Base-by-base conservation (phyloP, 2,113 vertebrate genomes). In the Caranx ignobilis region DNA sequence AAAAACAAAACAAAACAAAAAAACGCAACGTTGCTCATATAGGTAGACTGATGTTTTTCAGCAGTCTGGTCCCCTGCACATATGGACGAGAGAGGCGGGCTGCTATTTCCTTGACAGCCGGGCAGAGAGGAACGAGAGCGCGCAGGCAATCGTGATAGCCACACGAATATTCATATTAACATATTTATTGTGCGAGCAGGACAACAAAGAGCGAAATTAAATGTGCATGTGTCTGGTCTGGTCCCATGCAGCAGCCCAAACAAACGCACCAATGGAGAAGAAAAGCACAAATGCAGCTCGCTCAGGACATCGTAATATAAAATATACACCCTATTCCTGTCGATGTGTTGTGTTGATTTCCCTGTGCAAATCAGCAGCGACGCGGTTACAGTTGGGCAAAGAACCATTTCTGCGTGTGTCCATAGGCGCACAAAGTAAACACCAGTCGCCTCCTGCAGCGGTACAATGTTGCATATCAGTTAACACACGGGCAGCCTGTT, bases 51-150 rank as follows among this genome's bases (percentile, higher is more conserved):
- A 16, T 80, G 59, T 73, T 83, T 82, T 26, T 83, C 11, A 56
- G 61, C 78, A 57, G 82, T 54, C 77, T 85, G 68, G 11, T 63
- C 48, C 60, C 37, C 52, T 37, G 66, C 75, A 65, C 77, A 61
- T 72, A 80, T 72, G 82, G 78, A 75, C 72, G 34, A 26, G 87
- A 79, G 87, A 63, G 73, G 80, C 77, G 83, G 80, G 77, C 82
- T 88, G 90, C 79, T 82, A 86, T 90, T 92, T 90, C 88, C 81
- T 86, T 92, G 90, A 92, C 89, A 92, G 91, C 83, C 72, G 62
- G 52, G 41, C n/a, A 59, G 41, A 75, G 78, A 77, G 75, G 63
- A 45, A 60, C 79, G 75, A 81, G 80, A 79, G 83, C 77, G 78
- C 88, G 82, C 86, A 89, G 81, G 77, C 81, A 59, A 52, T 76